Evolutionary conservation across 2,888 invertebrate genomes (phyloP), one percentile per base, ranked within the genome.

Genomic region (Nipponacmea schrenckii): DNA sequence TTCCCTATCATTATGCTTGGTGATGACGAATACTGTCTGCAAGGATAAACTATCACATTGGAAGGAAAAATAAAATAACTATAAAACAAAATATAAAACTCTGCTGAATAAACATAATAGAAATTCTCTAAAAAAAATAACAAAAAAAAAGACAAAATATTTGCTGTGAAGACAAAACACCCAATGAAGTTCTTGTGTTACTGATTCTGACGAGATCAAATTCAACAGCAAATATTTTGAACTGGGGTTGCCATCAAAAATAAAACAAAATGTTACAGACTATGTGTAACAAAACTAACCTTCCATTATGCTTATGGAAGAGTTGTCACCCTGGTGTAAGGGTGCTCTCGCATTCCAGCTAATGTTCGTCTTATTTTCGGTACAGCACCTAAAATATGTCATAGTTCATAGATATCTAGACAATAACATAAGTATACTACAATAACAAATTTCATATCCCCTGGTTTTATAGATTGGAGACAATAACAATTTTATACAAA

Each of bases 311-410:
- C 74, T 77, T 81, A 83, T 77, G 83, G 82, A 79, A 83, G 82
- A 72, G 73, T 73, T 64, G 83, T 79, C 71, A 86, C 94, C 93
- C 96, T 95, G 93, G 96, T 96, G 93, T 97, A 97, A 91, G 97
- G 97, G 93, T 97, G 96, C 92, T 96, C 96, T 93, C 97, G 93
- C 91, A 94, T 94, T 92, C 94, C 93, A 44, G 83, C 82, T 91
- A 95, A 93, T 91, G 93, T 93, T 91, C 95, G 93, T 90, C 93
- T 92, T 90, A 93, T 92, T 91, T 93, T 93, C 89, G 93, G 94
- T 91, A 94, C 93, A 92, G 94, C 94, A 94, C 95, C 94, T 94
- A 92, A 92, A 83, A 82, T 74, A 78, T 48, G 75, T 68, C 74
- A 77, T 72, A 62, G 73, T 24, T 56, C 24, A 56, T 56, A 56